These are phyloP conservation scores for Dreissena polymorpha DNA, from an alignment of 1,140 invertebrate species.

Conservation along the genomic window DNA sequence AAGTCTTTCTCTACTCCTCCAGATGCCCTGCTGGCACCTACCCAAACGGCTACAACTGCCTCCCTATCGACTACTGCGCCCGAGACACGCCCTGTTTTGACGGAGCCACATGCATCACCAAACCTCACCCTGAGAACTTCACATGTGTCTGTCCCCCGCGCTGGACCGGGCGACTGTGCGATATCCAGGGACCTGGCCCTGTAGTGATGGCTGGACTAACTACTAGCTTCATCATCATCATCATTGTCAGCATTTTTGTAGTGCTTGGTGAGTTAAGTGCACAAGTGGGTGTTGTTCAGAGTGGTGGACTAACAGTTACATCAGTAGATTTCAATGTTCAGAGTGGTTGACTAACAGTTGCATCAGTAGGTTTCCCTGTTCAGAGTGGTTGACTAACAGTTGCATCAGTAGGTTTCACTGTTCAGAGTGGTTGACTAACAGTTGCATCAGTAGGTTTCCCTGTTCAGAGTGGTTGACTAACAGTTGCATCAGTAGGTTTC, in stretches of 20 bases:
- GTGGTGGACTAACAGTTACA: not conserved
- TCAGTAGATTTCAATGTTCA: too few relatives aligned
- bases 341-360: too few relatives aligned
- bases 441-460: too few relatives aligned
- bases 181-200: constrained; percentile 75
- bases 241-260: constrained; percentile 74
- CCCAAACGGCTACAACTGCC: constrained; percentile 54
- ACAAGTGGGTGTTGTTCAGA: too few relatives aligned
- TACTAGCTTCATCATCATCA: constrained; percentile 74
- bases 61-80: constrained; percentile 56
- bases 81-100: constrained; percentile 75
- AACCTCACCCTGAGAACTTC: constrained; percentile 54
- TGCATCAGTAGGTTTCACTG: too few relatives aligned
- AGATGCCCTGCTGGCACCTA: constrained; percentile 69
- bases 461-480: too few relatives aligned
- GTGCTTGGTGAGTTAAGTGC: constrained; percentile 75
- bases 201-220: constrained; percentile 66
- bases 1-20: not conserved
- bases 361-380: too few relatives aligned
- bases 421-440: too few relatives aligned
- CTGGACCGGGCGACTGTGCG: constrained; percentile 96
- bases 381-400: too few relatives aligned
- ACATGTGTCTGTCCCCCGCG: constrained; percentile 86
- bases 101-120: constrained; percentile 64
- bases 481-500: too few relatives aligned